Evolutionary conservation across 1,140 invertebrate species (phyloP), one percentile per base, ranked within the genome.

Genomic region (Heliothis subflexa): DNA sequence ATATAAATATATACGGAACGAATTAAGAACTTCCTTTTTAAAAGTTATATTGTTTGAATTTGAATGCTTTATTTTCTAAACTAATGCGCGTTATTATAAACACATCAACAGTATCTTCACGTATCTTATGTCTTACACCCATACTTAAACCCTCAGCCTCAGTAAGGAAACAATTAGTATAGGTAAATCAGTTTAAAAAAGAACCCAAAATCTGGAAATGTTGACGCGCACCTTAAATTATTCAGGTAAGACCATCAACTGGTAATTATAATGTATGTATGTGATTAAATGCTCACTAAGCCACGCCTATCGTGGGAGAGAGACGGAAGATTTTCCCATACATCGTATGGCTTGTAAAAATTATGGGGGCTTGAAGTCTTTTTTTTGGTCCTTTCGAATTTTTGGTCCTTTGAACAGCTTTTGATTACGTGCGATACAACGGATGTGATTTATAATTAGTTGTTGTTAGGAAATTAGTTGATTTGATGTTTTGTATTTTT

Each of bases 221-320:
- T 70, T 70, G 66, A 70, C 66, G 66, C 71, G 40, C 14, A 74
- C 71, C 18, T 61, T 66, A 21, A 74, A 74, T 74, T 55, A 74
- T 61, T 45, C 71, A 74, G 71, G 55, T 74, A 74, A 74, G 54
- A 74, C n/a, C 28, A 74, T 74, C 62, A 80, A 79, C 78, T 70
- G 28, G 79, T 78, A 83, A 80, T 83, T 83, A 83, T 79, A 79
- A 82, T 76, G 70, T 72, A 79, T 75, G 66, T 70, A 61, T 74
- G 64, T 82, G 73, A 82, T 82, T 82, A 79, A 79, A 79, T 79
- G 75, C 64, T 78, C 75, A 78, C 62, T 62, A 50, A n/a, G 61
- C 79, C 79, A 55, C 82, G 78, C 82, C 82, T 57, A 11, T 50
- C 72, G 80, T 80, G 72, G n/a, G 70, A 74, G 40, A 21, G 77